Evolutionary conservation across 1,140 invertebrate genomes (phyloP), one percentile per base, ranked within the genome.

Genomic region (Plodia interpunctella): DNA sequence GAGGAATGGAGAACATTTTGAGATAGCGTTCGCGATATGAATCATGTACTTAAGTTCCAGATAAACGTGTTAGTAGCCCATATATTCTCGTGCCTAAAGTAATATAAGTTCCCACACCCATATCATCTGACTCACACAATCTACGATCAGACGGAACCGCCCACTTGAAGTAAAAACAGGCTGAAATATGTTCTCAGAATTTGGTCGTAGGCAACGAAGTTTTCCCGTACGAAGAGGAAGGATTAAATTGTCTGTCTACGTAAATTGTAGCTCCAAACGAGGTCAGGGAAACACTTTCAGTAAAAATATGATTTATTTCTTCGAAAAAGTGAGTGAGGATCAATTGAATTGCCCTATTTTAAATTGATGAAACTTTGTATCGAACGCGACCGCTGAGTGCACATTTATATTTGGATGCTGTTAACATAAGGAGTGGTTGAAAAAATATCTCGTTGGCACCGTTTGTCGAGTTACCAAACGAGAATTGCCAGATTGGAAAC

Each of bases 401-500:
- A 44, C 38, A 44, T 44, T 44, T 44, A 44, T 44, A 44, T 44
- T 44, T 15, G 38, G 38, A 44, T 15, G n/a, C 38, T 44, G 15
- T 44, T 44, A 69, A 32, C 11, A 61, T 67, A 61, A 67, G 18
- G 62, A 35, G 53, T 62, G 60, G 53, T 57, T 59, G 63, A 63
- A 67, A 65, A 61, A 60, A 57, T 50, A 62, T 70, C 64, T 70
- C 38, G 68, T 64, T 64, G 63, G 63, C 63, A 68, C 65, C 62
- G 62, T 66, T 74, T 56, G 64, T 52, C 67, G 66, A 62, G 53
- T 65, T 60, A 62, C 71, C 62, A 74, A 80, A 80, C 81, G 67
- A 79, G 79, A 76, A 75, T 73, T 68, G 68, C 75, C 68, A 80
- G 73, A 76, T 78, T 76, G 70, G 64, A 73, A 71, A 70, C 65